These are phyloP conservation scores for Enoplolaimus lenunculus DNA, from an alignment of 2,888 invertebrate species.

Conservation along the genomic window DNA sequence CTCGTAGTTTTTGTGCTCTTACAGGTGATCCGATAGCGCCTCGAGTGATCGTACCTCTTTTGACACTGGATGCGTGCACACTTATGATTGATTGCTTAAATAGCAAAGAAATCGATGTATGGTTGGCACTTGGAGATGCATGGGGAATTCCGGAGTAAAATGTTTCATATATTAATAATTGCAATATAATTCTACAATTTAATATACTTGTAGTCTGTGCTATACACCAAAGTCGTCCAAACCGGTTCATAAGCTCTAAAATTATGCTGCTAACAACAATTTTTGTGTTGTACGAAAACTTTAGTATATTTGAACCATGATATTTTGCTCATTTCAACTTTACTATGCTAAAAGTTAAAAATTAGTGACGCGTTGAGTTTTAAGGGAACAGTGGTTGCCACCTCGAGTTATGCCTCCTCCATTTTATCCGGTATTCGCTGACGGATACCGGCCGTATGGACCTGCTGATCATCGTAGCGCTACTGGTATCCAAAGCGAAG, in stretches of 20 bases:
- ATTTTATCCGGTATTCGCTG: not conserved
- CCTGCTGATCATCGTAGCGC: not conserved
- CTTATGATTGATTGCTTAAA: slow-evolving; percentile 89
- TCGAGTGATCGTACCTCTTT: slow-evolving; percentile 66
- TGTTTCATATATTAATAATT: no score
- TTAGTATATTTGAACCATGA: no score
- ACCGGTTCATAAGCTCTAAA: no score
- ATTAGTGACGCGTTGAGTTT: no score
- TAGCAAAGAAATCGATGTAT: slow-evolving; percentile 91
- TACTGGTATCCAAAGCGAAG: not conserved
- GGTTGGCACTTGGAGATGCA: slow-evolving; percentile 89
- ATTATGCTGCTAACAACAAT: no score
- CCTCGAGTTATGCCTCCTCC: not conserved
- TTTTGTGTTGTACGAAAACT: no score
- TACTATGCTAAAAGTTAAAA: no score
- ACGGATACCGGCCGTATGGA: not conserved
- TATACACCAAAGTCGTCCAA: no score
- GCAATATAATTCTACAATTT: no score
- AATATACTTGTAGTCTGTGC: no score
- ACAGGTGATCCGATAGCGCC: slow-evolving; percentile 12
- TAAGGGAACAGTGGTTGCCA: not conserved
- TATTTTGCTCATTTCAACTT: no score
- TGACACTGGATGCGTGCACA: slow-evolving; percentile 83
- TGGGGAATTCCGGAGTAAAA: slow-evolving; percentile 78
- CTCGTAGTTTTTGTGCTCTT: no score